Evolutionary conservation across 2,888 invertebrate species (phyloP).

Genomic region (Gymnoscelis rufifasciata): DNA sequence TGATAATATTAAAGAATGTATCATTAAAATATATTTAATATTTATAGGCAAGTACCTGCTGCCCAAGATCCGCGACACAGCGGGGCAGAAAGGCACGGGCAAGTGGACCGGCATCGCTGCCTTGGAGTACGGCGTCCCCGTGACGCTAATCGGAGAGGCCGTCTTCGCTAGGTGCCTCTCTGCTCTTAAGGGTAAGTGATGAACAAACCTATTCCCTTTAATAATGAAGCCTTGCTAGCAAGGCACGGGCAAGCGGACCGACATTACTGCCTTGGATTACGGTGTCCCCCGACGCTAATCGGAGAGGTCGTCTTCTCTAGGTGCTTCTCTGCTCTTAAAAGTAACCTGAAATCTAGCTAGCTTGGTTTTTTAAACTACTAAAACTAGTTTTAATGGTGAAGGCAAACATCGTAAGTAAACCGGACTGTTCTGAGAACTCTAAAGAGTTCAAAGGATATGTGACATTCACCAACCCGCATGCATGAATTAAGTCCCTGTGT

Average conservation of each 20-base stretch:
- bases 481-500: too few relatives aligned
- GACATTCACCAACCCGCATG: too few relatives aligned
- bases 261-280: conserved; percentile 95
- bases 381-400: too few relatives aligned
- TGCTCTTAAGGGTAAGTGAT: conserved; percentile 83
- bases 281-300: conserved; percentile 98
- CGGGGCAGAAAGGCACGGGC: conserved; percentile 99
- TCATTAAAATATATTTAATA: background rate
- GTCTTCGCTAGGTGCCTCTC: conserved; percentile 98
- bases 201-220: too few relatives aligned
- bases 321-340: conserved; percentile 94
- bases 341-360: too few relatives aligned
- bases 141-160: conserved; percentile 98
- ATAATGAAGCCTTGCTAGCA: too few relatives aligned
- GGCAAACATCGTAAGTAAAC: too few relatives aligned
- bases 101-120: conserved; percentile 99
- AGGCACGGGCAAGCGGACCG: conserved; percentile 99
- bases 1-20: too few relatives aligned
- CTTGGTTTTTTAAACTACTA: too few relatives aligned
- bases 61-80: conserved; percentile 96
- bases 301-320: conserved; percentile 99
- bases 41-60: conserved; percentile 84
- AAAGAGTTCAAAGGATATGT: too few relatives aligned
- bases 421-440: too few relatives aligned
- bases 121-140: conserved; percentile 96